A percentile compares a stretch with the other conserved stretches of the same genome.
Conservation (phyloP, 2,888 invertebrate species). For the Caenorhabditis zanzibari region DNA sequence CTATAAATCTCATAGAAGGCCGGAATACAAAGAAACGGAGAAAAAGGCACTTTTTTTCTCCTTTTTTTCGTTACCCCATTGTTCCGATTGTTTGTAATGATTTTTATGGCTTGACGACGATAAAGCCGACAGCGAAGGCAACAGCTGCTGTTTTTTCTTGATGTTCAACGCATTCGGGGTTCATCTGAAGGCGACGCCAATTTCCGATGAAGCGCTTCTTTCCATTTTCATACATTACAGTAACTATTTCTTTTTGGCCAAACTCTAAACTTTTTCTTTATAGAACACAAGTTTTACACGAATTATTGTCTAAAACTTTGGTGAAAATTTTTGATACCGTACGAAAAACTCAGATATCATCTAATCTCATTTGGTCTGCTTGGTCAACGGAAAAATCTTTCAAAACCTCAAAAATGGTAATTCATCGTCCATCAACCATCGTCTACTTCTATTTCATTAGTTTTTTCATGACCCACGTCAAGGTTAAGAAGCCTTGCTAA, state of each 20-base stretch:
- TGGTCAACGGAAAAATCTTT: slow-evolving; percentile 3
- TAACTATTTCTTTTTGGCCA: no score
- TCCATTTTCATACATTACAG: no score
- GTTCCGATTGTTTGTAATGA: slow-evolving; percentile 63
- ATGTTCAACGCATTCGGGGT: background rate
- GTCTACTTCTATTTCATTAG: slow-evolving; percentile 23
- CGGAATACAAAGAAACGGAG: slow-evolving; percentile 50
- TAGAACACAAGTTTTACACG: no score
- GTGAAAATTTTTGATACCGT: no score
- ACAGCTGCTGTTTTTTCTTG: slow-evolving; percentile 13
- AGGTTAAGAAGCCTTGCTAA: slow-evolving; percentile 51
- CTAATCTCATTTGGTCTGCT: slow-evolving; percentile 8
- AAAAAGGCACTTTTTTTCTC: slow-evolving; percentile 16
- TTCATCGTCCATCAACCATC: slow-evolving; percentile 21
- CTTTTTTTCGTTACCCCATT: slow-evolving; percentile 40
- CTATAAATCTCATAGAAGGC: slow-evolving; percentile 54
- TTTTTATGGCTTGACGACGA: slow-evolving; percentile 48
- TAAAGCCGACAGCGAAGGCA: slow-evolving; percentile 11
- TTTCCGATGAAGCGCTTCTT: background rate
- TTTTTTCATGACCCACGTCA: slow-evolving; percentile 45
- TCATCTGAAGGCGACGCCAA: background rate
- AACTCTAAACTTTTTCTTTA: no score
- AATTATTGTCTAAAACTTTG: no score
- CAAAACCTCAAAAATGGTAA: slow-evolving; percentile 42
- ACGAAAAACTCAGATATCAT: no score